phyloP scores from a whole-genome alignment of 2,888 invertebrate genomes.

The Leptinotarsa haldemani region DNA sequence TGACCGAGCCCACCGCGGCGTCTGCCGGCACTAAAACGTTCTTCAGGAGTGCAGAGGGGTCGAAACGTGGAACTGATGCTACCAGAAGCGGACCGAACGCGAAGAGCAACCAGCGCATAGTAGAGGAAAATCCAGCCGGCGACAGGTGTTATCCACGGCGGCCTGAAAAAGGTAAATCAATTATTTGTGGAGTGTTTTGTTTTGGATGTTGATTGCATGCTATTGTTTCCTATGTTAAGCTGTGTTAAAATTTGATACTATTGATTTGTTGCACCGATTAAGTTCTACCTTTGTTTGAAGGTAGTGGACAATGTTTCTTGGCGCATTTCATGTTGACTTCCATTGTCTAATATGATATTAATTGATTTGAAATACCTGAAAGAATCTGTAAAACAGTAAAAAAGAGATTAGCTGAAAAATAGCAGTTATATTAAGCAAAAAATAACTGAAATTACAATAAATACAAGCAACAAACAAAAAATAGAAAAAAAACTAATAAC shows the following conservation, averaged over 20 bases:
- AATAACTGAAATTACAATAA: too few relatives aligned
- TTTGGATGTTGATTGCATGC: conserved; percentile 45
- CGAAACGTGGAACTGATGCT: conserved; percentile 82
- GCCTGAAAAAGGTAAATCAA: conserved; percentile 48
- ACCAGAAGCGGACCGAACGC: conserved; percentile 52
- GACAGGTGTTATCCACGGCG: conserved; percentile 47
- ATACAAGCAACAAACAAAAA: too few relatives aligned
- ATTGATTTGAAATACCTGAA: too few relatives aligned
- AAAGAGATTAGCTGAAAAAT: too few relatives aligned
- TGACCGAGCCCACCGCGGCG: conserved; percentile 84
- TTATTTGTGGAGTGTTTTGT: conserved; percentile 47
- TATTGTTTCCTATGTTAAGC: background rate
- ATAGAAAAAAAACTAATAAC: too few relatives aligned
- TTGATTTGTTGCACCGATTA: background rate
- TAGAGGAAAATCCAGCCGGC: conserved; percentile 30
- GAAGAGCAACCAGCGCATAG: conserved; percentile 56
- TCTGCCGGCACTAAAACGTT: conserved; percentile 86
- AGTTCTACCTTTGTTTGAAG: too few relatives aligned
- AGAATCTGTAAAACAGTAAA: too few relatives aligned
- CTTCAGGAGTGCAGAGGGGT: conserved; percentile 85
- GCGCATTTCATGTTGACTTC: too few relatives aligned
- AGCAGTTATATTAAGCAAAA: too few relatives aligned
- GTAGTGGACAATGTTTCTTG: too few relatives aligned
- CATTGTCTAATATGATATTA: too few relatives aligned
- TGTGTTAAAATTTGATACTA: background rate